These are phyloP conservation scores for Pantherophis alleghaniensis DNA, from an alignment of 2,797 vertebrate genomes.

Conservation along the genomic window DNA sequence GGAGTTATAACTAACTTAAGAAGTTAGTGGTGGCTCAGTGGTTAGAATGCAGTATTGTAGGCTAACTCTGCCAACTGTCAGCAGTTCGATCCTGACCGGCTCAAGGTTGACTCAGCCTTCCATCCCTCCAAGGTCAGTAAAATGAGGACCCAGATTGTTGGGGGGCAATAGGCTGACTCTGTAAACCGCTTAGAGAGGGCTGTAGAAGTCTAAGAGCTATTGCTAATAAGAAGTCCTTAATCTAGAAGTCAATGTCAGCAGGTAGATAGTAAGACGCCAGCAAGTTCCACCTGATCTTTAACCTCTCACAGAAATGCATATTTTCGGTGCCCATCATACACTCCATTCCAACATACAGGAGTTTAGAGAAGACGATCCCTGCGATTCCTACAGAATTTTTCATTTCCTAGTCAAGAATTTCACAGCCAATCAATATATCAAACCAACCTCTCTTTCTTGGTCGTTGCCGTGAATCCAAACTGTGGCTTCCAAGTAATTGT, in stretches of 20 bases:
- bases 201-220: no score
- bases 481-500: constrained; percentile 96
- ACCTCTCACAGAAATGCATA: neutral
- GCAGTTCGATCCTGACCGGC: no score
- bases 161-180: no score
- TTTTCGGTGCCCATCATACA: neutral
- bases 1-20: neutral
- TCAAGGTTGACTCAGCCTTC: no score
- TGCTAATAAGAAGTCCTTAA: neutral
- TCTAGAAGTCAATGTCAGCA: neutral
- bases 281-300: neutral
- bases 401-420: neutral
- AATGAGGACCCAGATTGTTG: no score
- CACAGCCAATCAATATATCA: neutral
- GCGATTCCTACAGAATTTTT: neutral
- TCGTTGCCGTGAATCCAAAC: constrained; percentile 90
- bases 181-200: no score
- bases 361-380: neutral
- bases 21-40: no score
- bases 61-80: no score
- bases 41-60: no score
- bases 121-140: no score
- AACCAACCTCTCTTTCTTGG: constrained; percentile 85
- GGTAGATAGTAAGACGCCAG: neutral
- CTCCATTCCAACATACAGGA: neutral